Evolutionary conservation across 2,797 vertebrate species (phyloP), one percentile per base, ranked within the genome.

Genomic region (Caiman crocodilus): DNA sequence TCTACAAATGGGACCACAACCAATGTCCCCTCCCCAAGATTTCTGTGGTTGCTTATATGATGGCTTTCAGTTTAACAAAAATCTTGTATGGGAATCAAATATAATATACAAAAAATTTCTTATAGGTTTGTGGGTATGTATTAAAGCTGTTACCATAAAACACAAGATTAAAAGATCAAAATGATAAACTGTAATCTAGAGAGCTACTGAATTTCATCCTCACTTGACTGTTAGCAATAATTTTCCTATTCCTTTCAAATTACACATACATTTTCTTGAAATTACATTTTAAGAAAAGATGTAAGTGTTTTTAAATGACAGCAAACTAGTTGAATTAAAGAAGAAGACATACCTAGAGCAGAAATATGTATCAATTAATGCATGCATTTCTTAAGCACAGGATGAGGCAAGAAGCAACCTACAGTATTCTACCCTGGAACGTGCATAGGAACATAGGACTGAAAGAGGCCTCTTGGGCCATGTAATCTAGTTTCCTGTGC

Each of bases 111-210:
- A 82, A 89, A 73, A 93, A 73, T 77, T 88, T 78, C 85, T 32
- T 32, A 32, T 87, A 77, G 90, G 74, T 79, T 86, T 91, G 92
- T 42, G 84, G 92, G 89, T 89, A 92, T 95, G 87, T 84, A 94
- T 65, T 55, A 15, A 87, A 76, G 61, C 58, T 76, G 90, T 16
- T 61, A 80, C 73, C 5, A 9, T 81, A n/a, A 42, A 8, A 30
- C 13, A 84, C 73, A 84, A 90, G 79, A 94, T 55, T 4, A 8
- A 89, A 79, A 79, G 76, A 74, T 69, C 1, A 0, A 64, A 87
- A 21, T 57, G 21, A 87, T 55, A 56, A 3, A 67, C 60, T 78
- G 60, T 6, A 35, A 86, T 63, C 69, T 76, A 74, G 28, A 90
- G 75, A 82, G 17, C 20, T 60, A 60, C 73, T 89, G 71, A 91